Evolutionary conservation across 2,113 vertebrate species (phyloP).

Genomic region (Chamaea fasciata): DNA sequence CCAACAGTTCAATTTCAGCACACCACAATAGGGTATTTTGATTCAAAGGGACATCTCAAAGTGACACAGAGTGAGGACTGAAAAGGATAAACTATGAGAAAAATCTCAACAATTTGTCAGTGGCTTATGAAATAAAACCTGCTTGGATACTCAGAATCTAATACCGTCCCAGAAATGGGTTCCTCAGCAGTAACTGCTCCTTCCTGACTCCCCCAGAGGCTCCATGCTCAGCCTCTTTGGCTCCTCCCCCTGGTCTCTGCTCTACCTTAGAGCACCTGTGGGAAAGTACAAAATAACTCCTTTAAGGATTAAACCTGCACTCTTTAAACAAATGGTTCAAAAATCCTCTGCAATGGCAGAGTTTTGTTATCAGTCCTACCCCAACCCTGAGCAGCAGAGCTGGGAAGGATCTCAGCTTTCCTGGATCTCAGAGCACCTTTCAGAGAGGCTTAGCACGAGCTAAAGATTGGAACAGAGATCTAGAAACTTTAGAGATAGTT

Average conservation of each 20-base stretch:
- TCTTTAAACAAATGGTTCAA: neutral
- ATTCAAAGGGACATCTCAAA: neutral
- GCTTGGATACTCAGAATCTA: neutral
- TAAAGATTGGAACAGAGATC: neutral
- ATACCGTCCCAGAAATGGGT: neutral
- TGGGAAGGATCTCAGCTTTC: neutral
- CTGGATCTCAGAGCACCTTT: neutral
- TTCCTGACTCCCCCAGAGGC: neutral
- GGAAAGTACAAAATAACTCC: neutral
- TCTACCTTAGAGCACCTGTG: neutral
- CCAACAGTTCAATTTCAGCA: neutral
- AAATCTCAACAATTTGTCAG: neutral
- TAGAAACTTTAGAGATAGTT: neutral
- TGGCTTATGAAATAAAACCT: neutral
- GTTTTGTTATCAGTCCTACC: neutral
- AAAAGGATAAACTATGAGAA: neutral
- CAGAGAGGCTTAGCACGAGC: rapidly evolving
- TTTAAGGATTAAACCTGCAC: neutral
- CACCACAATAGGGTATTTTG: neutral
- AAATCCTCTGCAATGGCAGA: rapidly evolving
- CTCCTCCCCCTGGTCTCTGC: neutral
- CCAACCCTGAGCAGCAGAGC: neutral
- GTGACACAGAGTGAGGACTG: neutral
- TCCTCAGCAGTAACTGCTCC: neutral
- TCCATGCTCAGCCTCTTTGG: neutral